A percentile compares a stretch with the other conserved stretches of the same genome.
Evolutionary conservation across 2,888 invertebrate genomes (phyloP).

Genomic region (Drosophila mayaguana): DNA sequence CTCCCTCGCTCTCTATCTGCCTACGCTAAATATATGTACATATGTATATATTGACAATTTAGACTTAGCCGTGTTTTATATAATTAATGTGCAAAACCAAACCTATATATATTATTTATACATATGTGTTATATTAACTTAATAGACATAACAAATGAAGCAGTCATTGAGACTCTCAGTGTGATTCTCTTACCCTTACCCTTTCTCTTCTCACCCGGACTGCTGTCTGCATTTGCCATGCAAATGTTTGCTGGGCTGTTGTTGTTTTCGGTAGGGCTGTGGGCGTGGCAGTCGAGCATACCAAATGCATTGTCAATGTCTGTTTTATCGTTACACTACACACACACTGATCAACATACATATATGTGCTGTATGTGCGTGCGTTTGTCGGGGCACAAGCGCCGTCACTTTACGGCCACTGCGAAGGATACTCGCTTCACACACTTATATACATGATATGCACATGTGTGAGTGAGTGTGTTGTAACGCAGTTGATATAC

Average conservation of each 20-base stretch:
- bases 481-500: conserved; percentile 63
- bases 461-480: conserved; percentile 25
- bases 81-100: conserved; percentile 3
- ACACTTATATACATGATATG: conserved; percentile 18
- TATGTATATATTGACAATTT: not conserved
- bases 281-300: conserved; percentile 36
- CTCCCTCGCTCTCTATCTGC: not conserved
- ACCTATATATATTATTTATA: not conserved
- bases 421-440: conserved; percentile 36
- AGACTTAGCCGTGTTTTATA: not conserved
- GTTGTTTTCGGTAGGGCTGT: conserved; percentile 19
- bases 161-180: conserved; percentile 55
- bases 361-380: conserved; percentile 39
- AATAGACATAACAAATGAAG: conserved; percentile 49
- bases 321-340: conserved; percentile 48
- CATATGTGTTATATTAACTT: conserved; percentile 38
- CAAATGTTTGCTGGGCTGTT: conserved; percentile 52
- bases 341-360: conserved; percentile 64
- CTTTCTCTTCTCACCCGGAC: not conserved
- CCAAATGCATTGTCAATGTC: conserved; percentile 67
- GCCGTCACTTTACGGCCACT: conserved; percentile 55
- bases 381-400: conserved; percentile 31
- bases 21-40: not conserved
- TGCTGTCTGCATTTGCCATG: conserved; percentile 47
- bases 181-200: conserved; percentile 1